Evolutionary conservation across 2,888 invertebrate species (phyloP), one percentile per base, ranked within the genome.

Genomic region (Luperina testacea): DNA sequence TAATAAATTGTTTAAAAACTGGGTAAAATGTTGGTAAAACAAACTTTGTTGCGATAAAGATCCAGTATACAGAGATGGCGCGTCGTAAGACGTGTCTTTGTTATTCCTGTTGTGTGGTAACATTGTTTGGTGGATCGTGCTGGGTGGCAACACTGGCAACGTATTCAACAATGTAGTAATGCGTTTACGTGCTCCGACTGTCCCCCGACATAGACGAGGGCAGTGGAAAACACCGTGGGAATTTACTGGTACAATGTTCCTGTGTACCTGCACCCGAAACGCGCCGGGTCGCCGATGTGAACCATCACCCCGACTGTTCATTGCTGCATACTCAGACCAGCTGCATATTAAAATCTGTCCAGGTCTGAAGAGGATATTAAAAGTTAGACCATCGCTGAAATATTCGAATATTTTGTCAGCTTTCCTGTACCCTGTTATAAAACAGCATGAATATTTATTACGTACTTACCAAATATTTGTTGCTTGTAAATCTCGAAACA

Each of bases 101-200:
- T 86, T 89, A 76, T 87, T 74, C 80, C 73, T 85, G 74, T 78
- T 80, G 80, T 82, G 80, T 78, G 79, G 80, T 82, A 82, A 87
- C 85, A 82, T 82, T 87, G 85, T 87, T 80, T 77, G 73, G 72
- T 76, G 61, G 63, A 70, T 69, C 51, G 65, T 48, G 75, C 61
- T 65, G 78, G 80, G 65, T 77, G 75, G 74, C 67, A 82, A 82
- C 64, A 51, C 79, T 45, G n/a, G 45, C 72, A 75, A 77, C 87
- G 72, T 82, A 89, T 82, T 82, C 85, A 80, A 87, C 87, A 87
- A 77, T 74, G 81, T 87, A 83, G 80, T 87, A 81, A 87, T 83
- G 77, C 69, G 78, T 78, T 83, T 83, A 88, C 87, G 89, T 88
- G 89, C 80, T 63, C 78, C n/a, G 89, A 87, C 86, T 89, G 77